Evolutionary conservation across 2,888 invertebrate genomes (phyloP), one percentile per base, ranked within the genome.

Genomic region (Pyrrhia umbra): DNA sequence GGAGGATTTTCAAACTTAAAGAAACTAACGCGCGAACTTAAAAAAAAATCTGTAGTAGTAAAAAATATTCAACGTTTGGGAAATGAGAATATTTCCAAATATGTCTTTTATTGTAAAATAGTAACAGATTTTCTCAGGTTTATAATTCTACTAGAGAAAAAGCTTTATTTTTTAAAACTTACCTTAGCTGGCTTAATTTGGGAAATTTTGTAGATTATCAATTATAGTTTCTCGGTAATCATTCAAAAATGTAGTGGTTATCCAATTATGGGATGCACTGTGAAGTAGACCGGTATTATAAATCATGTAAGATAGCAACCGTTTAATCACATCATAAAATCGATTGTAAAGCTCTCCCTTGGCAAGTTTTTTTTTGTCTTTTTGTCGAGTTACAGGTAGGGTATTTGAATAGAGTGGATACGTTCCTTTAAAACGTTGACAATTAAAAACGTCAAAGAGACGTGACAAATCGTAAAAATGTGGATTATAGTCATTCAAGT

Each of bases 271-370:
- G 27, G 23, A 50, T 57, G 34, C 27, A 30, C 52, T 34, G 23
- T 52, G 68, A 49, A 59, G n/a, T n/a, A n/a, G 25, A 47, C 49
- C 54, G 37, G 15, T 23, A 57, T 62, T 40, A 76, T 81, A 78
- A 75, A 78, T 82, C 65, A 78, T 50, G 45, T 42, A 45, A 60
- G 68, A 77, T 74, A 75, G 80, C 61, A 58, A 60, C 21, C 40
- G 69, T 66, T 62, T 71, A 68, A 68, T 61, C 63, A 50, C 47
- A 45, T 49, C 63, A 60, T 72, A 67, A 58, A 62, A 68, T 56
- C 57, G 45, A 64, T 59, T 43, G 52, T 39, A 16, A 59, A 46
- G 30, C 37, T 61, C 54, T 55, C 15, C 15, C 2, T 42, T 43
- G 46, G 21, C 10, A n/a, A 18, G 9, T 34, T 37, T 45, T 43